These are phyloP conservation scores for Bos indicus DNA, from an alignment of 2,113 vertebrate genomes.

Conservation along the genomic window DNA sequence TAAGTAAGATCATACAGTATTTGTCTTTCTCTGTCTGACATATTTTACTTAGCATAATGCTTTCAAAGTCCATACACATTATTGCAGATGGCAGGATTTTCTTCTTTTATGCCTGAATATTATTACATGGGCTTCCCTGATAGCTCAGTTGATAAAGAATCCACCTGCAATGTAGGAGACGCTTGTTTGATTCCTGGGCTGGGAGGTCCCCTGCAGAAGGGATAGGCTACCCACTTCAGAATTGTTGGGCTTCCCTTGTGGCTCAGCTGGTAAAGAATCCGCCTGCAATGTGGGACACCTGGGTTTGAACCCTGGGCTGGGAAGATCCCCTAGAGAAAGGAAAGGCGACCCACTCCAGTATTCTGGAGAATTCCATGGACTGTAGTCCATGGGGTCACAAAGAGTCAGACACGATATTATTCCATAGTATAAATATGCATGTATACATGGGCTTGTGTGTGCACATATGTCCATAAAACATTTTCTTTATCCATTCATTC, in stretches of 20 bases:
- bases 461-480: background rate
- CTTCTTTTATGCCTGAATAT: background rate
- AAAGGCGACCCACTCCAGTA: background rate
- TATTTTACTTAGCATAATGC: background rate
- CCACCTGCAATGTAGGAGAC: background rate
- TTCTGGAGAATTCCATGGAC: background rate
- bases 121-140: background rate
- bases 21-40: background rate
- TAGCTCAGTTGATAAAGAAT: background rate
- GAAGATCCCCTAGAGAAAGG: background rate
- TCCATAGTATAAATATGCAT: background rate
- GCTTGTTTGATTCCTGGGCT: background rate
- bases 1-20: background rate
- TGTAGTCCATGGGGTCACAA: background rate
- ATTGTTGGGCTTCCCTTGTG: background rate
- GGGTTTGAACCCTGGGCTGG: background rate
- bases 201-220: background rate
- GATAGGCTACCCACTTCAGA: background rate
- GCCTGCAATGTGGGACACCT: background rate
- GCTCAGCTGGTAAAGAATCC: background rate
- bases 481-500: background rate
- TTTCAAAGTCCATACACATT: background rate
- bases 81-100: background rate
- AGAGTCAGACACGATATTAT: background rate
- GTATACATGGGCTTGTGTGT: fast-evolving